These are phyloP conservation scores for Diarsia brunnea DNA, from an alignment of 2,888 invertebrate species.

Conservation along the genomic window DNA sequence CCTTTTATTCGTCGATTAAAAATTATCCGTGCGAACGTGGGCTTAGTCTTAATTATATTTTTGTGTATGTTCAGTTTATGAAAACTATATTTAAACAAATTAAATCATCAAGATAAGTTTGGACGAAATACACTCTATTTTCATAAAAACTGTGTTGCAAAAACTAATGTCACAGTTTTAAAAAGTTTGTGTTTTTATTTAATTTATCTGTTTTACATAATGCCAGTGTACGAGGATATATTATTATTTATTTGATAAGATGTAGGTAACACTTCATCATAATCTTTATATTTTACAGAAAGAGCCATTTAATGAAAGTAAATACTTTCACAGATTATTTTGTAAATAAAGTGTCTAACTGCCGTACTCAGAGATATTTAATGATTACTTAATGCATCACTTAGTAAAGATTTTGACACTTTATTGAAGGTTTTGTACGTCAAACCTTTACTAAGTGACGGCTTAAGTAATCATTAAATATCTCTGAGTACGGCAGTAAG, in stretches of 20 bases:
- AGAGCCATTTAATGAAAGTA: background rate
- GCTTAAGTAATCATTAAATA: too few relatives aligned
- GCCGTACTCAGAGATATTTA: too few relatives aligned
- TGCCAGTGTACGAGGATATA: constrained; percentile 29
- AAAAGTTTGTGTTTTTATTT: background rate
- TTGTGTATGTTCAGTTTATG: constrained; percentile 25
- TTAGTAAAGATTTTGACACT: too few relatives aligned
- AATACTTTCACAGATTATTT: background rate
- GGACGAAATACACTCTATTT: background rate
- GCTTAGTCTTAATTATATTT: constrained; percentile 32
- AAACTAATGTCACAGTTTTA: background rate
- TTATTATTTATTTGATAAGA: background rate
- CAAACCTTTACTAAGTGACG: too few relatives aligned
- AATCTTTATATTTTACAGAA: background rate
- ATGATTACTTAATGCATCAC: too few relatives aligned
- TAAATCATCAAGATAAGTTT: background rate
- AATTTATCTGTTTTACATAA: constrained; percentile 5
- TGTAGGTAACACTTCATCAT: background rate
- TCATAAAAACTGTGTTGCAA: background rate
- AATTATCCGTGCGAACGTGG: background rate
- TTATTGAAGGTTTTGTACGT: too few relatives aligned
- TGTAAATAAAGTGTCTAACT: background rate
- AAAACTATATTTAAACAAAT: constrained; percentile 24
- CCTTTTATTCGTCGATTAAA: too few relatives aligned
- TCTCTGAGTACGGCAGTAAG: too few relatives aligned